Conservation (phyloP, 2,113 vertebrate species). For the Thryonomys swinderianus region DNA sequence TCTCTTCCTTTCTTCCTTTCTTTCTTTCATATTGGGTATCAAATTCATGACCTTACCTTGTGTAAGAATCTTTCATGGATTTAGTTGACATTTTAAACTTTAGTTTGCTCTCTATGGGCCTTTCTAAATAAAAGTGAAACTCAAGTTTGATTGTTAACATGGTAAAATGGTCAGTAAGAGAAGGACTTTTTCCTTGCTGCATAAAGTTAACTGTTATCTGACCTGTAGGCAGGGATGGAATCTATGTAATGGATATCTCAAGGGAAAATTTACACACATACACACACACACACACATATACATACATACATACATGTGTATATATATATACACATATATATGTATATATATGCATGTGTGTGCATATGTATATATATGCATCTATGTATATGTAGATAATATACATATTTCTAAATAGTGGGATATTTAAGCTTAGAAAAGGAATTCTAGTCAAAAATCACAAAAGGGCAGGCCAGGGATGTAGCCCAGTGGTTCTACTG, state of each 20-base stretch:
- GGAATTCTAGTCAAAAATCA: slow-evolving; percentile 3
- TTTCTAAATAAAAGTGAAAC: slow-evolving; percentile 28
- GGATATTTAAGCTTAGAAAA: neutral
- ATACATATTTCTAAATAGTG: neutral
- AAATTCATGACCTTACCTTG: neutral
- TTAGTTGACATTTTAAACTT: neutral
- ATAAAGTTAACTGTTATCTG: neutral
- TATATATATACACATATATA: no score
- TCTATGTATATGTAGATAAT: no score
- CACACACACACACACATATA: no score
- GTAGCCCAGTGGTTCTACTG: no score
- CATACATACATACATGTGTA: no score
- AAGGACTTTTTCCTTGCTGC: neutral
- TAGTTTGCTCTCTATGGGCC: neutral
- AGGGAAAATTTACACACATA: neutral
- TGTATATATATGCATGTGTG: neutral
- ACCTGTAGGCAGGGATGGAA: neutral
- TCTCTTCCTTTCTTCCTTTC: no score
- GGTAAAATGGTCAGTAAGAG: neutral
- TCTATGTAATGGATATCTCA: neutral
- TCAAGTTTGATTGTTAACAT: slow-evolving; percentile 27
- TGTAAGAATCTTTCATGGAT: slow-evolving; percentile 23
- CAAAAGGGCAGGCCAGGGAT: no score
- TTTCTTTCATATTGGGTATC: neutral
- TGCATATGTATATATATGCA: no score